A percentile compares a stretch with the other conserved stretches of the same genome.
Conservation (phyloP, 2,113 vertebrate species). For the Lota lota region DNA sequence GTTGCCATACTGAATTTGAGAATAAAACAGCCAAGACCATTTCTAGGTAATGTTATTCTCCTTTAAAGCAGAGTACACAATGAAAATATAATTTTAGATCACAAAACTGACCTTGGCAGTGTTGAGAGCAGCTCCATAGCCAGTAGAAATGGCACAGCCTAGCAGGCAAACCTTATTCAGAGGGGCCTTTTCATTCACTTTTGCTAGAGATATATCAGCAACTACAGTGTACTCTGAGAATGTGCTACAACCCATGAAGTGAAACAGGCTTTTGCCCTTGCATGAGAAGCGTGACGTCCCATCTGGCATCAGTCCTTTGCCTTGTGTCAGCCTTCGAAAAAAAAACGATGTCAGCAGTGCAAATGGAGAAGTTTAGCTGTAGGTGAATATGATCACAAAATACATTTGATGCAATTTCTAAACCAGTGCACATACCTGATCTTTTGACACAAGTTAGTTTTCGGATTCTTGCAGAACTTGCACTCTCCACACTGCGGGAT, state of each 20-base stretch:
- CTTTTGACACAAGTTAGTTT: conserved; percentile 79
- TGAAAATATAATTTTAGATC: no score
- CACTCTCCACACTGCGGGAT: conserved; percentile 83
- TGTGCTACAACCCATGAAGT: conserved; percentile 75
- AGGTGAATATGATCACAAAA: no score
- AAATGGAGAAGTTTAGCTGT: not conserved
- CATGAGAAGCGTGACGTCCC: conserved; percentile 78
- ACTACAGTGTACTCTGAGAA: conserved; percentile 78
- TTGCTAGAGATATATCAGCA: conserved; percentile 70
- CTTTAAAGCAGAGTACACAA: no score
- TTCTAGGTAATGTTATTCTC: no score
- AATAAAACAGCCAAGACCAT: no score
- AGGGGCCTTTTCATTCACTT: conserved; percentile 62
- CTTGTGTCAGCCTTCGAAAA: conserved; percentile 61
- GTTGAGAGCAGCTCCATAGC: conserved; percentile 75
- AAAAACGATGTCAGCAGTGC: not conserved
- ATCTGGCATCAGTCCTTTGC: conserved; percentile 82
- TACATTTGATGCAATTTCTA: no score
- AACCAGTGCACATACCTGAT: conserved; percentile 61
- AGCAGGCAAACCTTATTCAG: conserved; percentile 76
- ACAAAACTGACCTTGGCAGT: conserved; percentile 64
- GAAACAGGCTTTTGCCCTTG: conserved; percentile 69
- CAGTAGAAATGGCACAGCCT: conserved; percentile 73
- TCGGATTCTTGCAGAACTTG: conserved; percentile 80
- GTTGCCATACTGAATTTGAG: no score